Conservation (phyloP, 2,888 invertebrate species). For the Zygogramma bicolorata region DNA sequence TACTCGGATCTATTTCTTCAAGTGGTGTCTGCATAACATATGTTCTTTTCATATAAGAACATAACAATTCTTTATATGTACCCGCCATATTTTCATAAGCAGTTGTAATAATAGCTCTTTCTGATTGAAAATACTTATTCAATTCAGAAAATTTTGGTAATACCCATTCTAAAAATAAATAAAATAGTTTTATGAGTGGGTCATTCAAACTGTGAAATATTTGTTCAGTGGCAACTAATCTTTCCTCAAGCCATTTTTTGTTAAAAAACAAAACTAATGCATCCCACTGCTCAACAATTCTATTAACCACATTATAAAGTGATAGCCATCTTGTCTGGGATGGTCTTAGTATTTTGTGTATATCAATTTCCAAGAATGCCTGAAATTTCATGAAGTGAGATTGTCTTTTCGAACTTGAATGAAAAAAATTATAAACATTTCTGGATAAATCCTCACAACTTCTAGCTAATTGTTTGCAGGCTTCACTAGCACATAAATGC, state of each 20-base stretch:
- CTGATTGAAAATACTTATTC: slow-evolving; percentile 14
- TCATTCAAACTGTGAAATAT: slow-evolving; percentile 12
- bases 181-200: slow-evolving; percentile 15
- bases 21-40: neutral
- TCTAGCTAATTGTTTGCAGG: slow-evolving; percentile 54
- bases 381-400: slow-evolving; percentile 37
- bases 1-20: neutral
- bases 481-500: slow-evolving; percentile 56
- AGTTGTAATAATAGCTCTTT: neutral
- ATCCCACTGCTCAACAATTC: slow-evolving; percentile 22
- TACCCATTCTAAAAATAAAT: slow-evolving; percentile 19
- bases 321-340: slow-evolving; percentile 34
- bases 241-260: neutral
- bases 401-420: slow-evolving; percentile 37
- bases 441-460: slow-evolving; percentile 54
- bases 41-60: neutral
- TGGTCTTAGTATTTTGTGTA: slow-evolving; percentile 22
- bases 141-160: slow-evolving; percentile 13
- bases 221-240: slow-evolving; percentile 7
- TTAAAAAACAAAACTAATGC: slow-evolving; percentile 13
- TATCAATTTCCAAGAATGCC: slow-evolving; percentile 29
- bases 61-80: neutral
- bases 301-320: slow-evolving; percentile 48
- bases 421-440: slow-evolving; percentile 51
- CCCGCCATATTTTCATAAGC: neutral